Conservation (phyloP, 2,113 vertebrate genomes). For the Tor tambroides region DNA sequence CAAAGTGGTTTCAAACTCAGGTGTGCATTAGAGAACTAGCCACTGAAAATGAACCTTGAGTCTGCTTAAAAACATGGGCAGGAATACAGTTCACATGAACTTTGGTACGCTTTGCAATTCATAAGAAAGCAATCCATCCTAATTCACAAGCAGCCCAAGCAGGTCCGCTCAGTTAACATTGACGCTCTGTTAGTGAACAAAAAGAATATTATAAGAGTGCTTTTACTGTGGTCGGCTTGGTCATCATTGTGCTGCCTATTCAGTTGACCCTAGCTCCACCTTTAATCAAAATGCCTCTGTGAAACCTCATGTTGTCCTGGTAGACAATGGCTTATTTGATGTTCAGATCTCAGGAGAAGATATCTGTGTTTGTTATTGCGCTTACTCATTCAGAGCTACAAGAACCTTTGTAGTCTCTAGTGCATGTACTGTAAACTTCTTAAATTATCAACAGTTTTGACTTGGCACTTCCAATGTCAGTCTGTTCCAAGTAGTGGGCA, state of each 20-base stretch:
- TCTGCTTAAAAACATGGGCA: neutral
- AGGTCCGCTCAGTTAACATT: neutral
- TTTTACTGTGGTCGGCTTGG: neutral
- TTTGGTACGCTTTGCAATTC: neutral
- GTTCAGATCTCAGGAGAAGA: neutral
- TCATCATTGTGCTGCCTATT: neutral
- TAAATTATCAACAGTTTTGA: slow-evolving; percentile 8
- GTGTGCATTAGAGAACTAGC: neutral
- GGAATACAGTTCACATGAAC: neutral
- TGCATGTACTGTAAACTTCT: slow-evolving; percentile 1
- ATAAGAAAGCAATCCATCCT: neutral
- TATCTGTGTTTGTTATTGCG: neutral
- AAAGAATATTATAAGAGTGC: neutral
- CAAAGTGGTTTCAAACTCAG: neutral
- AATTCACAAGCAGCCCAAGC: neutral
- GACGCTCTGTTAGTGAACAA: neutral
- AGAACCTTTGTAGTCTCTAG: neutral
- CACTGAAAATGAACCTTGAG: neutral
- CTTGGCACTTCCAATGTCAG: neutral
- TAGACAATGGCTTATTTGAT: slow-evolving; percentile 18
- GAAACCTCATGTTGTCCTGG: neutral
- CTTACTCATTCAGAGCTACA: neutral
- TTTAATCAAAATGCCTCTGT: neutral
- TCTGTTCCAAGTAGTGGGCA: neutral
- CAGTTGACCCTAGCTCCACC: neutral